A percentile compares a stretch with the other conserved stretches of the same genome.
Conservation (phyloP, 2,797 vertebrate species). For the Hephaestus fuliginosus region DNA sequence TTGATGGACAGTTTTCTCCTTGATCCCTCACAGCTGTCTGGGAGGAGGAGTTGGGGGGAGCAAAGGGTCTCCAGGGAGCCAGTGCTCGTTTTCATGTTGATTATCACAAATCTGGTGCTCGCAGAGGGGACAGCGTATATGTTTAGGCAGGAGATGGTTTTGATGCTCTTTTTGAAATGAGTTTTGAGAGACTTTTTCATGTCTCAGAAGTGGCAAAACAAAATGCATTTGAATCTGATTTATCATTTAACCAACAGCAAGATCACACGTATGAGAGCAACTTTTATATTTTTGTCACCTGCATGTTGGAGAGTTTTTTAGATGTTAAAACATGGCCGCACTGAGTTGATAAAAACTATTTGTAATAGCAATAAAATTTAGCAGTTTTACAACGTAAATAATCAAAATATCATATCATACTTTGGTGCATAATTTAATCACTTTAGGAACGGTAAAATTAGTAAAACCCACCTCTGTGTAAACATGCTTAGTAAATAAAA, state of each 20-base stretch:
- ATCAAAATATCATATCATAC: too few species aligned
- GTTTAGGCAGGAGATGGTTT: slow-evolving; percentile 21
- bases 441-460: background rate
- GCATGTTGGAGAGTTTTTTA: too few species aligned
- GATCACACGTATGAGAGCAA: background rate
- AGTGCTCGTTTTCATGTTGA: slow-evolving; percentile 33
- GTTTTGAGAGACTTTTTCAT: background rate
- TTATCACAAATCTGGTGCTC: slow-evolving; percentile 43
- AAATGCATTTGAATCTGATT: background rate
- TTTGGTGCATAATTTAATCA: background rate
- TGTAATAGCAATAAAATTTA: background rate
- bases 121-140: slow-evolving; percentile 19
- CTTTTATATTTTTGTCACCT: slow-evolving; percentile 8
- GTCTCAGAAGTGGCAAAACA: background rate
- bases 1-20: slow-evolving; percentile 76
- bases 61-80: background rate
- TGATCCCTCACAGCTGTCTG: slow-evolving; percentile 79
- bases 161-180: slow-evolving; percentile 7
- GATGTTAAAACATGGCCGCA: too few species aligned
- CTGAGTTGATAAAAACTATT: too few species aligned
- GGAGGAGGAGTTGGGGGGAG: slow-evolving; percentile 13
- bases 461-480: too few species aligned
- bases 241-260: background rate
- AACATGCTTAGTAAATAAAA: too few species aligned
- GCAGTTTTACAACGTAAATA: background rate